A percentile compares a stretch with the other conserved stretches of the same genome.
Conservation (phyloP, 2,888 invertebrate genomes). For the Invenusta paracnida region DNA sequence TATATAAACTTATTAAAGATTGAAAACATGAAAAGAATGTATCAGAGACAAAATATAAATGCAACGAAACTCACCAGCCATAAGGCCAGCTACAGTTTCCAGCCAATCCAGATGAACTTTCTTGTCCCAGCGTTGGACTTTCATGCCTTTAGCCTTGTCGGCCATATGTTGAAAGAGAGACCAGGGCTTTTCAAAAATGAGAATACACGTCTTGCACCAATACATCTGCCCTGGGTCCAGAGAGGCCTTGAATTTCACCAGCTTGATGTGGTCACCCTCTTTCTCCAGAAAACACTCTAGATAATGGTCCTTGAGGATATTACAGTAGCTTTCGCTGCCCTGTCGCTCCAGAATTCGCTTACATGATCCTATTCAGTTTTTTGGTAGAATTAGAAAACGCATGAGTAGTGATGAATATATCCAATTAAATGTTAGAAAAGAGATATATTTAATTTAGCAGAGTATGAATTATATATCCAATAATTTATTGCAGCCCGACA, state of each 20-base stretch:
- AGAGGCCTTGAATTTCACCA: conserved; percentile 39
- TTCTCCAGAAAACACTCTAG: conserved; percentile 41
- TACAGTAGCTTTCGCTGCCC: conserved; percentile 40
- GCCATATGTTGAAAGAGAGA: conserved; percentile 43
- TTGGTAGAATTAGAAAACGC: too few species aligned
- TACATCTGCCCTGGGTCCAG: conserved; percentile 43
- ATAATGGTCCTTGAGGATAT: conserved; percentile 42
- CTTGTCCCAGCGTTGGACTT: conserved; percentile 41
- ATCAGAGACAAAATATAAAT: too few species aligned
- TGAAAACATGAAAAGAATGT: too few species aligned
- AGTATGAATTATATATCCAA: neutral
- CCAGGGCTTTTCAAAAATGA: conserved; percentile 44
- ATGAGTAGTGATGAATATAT: too few species aligned
- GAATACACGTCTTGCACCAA: conserved; percentile 43
- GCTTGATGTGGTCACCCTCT: conserved; percentile 41
- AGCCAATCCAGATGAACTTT: conserved; percentile 43
- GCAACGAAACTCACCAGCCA: conserved; percentile 42
- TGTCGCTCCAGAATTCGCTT: conserved; percentile 37
- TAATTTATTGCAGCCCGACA: too few species aligned
- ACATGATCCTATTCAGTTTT: conserved; percentile 33
- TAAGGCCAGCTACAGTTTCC: conserved; percentile 41
- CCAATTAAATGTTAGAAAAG: neutral
- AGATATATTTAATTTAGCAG: neutral
- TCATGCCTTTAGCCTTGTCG: conserved; percentile 42
- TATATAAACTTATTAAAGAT: too few species aligned